These are phyloP conservation scores for Bubo blakistoni DNA, from an alignment of 2,113 vertebrate species.

Conservation along the genomic window DNA sequence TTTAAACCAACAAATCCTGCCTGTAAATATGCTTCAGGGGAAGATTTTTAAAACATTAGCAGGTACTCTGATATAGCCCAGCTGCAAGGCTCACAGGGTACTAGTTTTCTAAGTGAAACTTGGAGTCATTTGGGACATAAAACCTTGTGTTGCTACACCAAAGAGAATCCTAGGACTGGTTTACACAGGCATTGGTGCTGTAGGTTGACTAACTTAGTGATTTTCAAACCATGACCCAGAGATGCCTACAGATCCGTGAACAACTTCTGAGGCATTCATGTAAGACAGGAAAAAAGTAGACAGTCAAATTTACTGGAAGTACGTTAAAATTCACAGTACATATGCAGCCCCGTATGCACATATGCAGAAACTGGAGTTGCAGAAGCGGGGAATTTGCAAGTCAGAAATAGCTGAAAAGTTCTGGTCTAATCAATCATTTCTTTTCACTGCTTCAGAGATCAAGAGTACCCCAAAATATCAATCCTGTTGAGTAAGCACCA, in stretches of 20 bases:
- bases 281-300: not conserved
- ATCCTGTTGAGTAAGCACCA: not conserved
- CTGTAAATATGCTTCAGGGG: not conserved
- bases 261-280: not conserved
- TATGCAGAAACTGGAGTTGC: not conserved
- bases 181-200: not conserved
- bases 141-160: not conserved
- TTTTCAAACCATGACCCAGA: not conserved
- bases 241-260: not conserved
- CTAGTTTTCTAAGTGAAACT: not conserved
- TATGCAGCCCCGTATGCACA: not conserved
- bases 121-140: not conserved
- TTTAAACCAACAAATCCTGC: constrained; percentile 13
- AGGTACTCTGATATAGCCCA: not conserved
- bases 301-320: not conserved
- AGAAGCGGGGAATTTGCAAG: not conserved
- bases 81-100: not conserved
- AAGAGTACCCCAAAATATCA: not conserved
- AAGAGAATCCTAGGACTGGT: not conserved
- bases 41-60: not conserved
- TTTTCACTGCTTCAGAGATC: not conserved
- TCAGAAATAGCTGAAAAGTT: not conserved
- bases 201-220: not conserved
- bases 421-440: not conserved
- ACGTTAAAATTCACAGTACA: not conserved